phyloP scores from a whole-genome alignment of 2,113 vertebrate genomes.

The Caretta caretta region DNA sequence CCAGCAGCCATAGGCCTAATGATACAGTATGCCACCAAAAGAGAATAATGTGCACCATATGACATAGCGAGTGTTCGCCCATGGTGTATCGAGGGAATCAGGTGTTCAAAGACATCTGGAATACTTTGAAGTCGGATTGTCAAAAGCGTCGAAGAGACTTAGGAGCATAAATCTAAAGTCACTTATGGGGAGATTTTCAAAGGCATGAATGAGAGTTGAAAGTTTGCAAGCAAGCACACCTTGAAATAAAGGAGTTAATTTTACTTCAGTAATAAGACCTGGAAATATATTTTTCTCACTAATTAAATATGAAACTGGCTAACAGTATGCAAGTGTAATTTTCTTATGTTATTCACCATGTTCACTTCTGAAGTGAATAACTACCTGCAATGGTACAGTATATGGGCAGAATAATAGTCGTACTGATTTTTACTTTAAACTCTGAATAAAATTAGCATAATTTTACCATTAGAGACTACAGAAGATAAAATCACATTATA shows the following conservation, averaged over 20 bases:
- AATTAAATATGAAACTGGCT: slow-evolving; percentile 76
- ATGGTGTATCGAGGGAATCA: not conserved
- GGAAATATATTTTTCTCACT: slow-evolving; percentile 57
- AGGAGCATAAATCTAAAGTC: not conserved
- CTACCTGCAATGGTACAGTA: slow-evolving; percentile 69
- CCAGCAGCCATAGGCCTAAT: accelerated
- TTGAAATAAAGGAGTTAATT: slow-evolving; percentile 62
- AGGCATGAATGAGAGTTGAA: not conserved
- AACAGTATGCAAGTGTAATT: slow-evolving; percentile 75
- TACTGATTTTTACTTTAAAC: slow-evolving; percentile 79
- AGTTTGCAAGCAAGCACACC: not conserved
- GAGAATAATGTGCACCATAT: accelerated
- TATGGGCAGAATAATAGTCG: slow-evolving; percentile 76
- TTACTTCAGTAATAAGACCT: slow-evolving; percentile 58
- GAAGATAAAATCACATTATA: slow-evolving; percentile 81
- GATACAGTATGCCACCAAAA: not conserved
- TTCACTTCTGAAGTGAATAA: slow-evolving; percentile 81
- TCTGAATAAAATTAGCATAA: slow-evolving; percentile 83
- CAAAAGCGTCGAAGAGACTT: not conserved
- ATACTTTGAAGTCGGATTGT: not conserved
- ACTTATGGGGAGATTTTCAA: not conserved
- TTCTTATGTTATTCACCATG: slow-evolving; percentile 80
- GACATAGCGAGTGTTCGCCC: not conserved
- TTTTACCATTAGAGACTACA: slow-evolving; percentile 79
- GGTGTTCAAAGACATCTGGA: not conserved